phyloP scores from a whole-genome alignment of 30 jellyfish, hydroid and myxozoan species.

The Hydractinia symbiolongicarpus region DNA sequence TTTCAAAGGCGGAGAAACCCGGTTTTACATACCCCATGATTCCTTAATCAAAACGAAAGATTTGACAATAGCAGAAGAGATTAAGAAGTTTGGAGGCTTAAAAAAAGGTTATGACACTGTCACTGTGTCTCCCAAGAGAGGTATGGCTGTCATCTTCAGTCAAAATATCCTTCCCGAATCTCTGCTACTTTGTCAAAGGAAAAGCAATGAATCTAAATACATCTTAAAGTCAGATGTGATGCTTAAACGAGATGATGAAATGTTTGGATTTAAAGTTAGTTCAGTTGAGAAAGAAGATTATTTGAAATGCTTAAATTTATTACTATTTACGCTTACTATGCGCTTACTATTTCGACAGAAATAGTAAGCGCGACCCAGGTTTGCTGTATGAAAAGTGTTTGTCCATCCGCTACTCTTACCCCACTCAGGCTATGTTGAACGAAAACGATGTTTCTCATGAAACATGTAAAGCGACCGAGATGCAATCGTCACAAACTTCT shows the following conservation, averaged over 20 bases:
- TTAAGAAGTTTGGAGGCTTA: constrained; percentile 41
- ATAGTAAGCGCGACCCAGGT: constrained; percentile 13
- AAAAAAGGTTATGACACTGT: constrained; percentile 34
- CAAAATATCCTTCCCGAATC: constrained; percentile 53
- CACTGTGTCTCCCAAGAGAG: constrained; percentile 32
- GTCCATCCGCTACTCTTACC: constrained; percentile 56
- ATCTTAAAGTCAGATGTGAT: constrained; percentile 43
- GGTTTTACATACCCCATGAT: constrained; percentile 35
- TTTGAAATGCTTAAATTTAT: constrained; percentile 38
- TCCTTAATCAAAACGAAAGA: constrained; percentile 16
- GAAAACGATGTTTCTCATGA: background rate
- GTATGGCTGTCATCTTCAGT: constrained; percentile 46
- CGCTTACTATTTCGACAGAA: no score
- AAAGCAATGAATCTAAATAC: constrained; percentile 13
- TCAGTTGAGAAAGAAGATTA: constrained; percentile 43
- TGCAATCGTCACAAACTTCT: background rate
- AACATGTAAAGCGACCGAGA: background rate
- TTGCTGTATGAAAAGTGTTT: constrained; percentile 45
- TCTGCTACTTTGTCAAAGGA: constrained; percentile 2
- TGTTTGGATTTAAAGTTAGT: constrained; percentile 40
- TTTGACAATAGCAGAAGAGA: constrained; percentile 34
- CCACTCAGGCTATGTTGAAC: constrained; percentile 12
- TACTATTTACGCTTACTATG: no score
- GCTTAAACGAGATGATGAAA: constrained; percentile 24
- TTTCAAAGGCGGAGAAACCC: constrained; percentile 44